Evolutionary conservation across 2,797 vertebrate genomes (phyloP), one percentile per base, ranked within the genome.

Genomic region (Petrocephalus schoutedeni): DNA sequence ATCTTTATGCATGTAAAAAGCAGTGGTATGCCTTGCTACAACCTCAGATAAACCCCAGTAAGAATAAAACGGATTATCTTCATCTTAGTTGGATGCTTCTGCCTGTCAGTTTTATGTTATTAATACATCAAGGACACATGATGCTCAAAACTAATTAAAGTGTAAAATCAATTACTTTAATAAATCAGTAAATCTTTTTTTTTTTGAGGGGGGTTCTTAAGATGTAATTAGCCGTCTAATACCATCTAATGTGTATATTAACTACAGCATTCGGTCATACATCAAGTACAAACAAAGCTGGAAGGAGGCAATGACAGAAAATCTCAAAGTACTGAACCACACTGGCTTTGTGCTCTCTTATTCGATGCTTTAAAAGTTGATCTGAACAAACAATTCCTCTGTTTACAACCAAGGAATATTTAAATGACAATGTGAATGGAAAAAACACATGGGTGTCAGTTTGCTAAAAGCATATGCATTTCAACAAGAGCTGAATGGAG

Each of bases 201-300:
- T 90, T 89, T 90, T 91, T 88, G 77, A 0, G 51, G 12, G 3
- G 23, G 89, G 88, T 90, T 90, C 86, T 80, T 83, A 86, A 23
- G 86, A 88, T 83, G 86, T 80, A 90, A 87, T 90, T 90, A 91
- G 83, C 88, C 88, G 85, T 88, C 87, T 87, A 89, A 89, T 89
- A 86, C 88, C 88, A 87, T 88, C 87, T 87, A 89, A 89, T 89
- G 89, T 82, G 87, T 49, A 90, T 87, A 89, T 90, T 90, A 91
- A 88, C 86, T 88, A 89, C 71, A 58, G 74, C 71, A 87, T 84
- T 82, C 88, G 32, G 84, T 85, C 85, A n/a, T 14, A 83, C 6
- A 53, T 83, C 80, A 83, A n/a, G 59, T 6, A 64, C 12, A n/a
- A 77, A 87, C 87, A 90, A 89, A 64, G 10, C 56, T 64, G 77